Percentiles rank a stretch among this genome's conserved stretches.
Evolutionary conservation across 2,113 vertebrate species (phyloP).

Genomic region (Heterotis niloticus): DNA sequence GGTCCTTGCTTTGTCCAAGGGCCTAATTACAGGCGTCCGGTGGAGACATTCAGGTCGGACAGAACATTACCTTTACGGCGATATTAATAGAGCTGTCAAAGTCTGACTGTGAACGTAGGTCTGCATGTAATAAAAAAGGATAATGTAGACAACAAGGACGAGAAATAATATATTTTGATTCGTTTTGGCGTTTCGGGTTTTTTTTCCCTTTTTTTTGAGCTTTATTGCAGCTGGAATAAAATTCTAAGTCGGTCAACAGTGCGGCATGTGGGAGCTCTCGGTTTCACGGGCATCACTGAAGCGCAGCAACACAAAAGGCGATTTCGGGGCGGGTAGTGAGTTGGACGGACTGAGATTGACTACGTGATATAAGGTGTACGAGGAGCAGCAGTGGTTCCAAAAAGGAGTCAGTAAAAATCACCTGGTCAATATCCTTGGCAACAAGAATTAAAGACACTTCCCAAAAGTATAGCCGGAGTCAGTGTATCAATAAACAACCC

Average conservation of each 20-base stretch:
- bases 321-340: not conserved
- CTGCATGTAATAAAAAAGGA: conserved; percentile 28
- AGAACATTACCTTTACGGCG: conserved; percentile 60
- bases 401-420: not conserved
- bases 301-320: not conserved
- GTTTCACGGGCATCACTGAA: not conserved
- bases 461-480: not conserved
- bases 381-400: not conserved
- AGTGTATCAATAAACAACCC: not conserved
- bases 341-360: not conserved
- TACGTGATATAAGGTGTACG: not conserved
- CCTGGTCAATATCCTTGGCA: not conserved
- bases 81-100: conserved; percentile 44
- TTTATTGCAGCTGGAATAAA: not conserved
- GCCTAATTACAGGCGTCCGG: conserved; percentile 53
- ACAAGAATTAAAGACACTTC: not conserved
- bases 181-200: not conserved
- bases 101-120: conserved; percentile 35
- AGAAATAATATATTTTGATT: conserved; percentile 45
- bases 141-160: conserved; percentile 41
- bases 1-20: conserved; percentile 47
- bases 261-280: not conserved
- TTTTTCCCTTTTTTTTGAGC: not conserved
- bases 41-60: conserved; percentile 56
- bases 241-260: not conserved